Evolutionary conservation across 2,113 vertebrate genomes (phyloP), one percentile per base, ranked within the genome.

Genomic region (Empidonax traillii): DNA sequence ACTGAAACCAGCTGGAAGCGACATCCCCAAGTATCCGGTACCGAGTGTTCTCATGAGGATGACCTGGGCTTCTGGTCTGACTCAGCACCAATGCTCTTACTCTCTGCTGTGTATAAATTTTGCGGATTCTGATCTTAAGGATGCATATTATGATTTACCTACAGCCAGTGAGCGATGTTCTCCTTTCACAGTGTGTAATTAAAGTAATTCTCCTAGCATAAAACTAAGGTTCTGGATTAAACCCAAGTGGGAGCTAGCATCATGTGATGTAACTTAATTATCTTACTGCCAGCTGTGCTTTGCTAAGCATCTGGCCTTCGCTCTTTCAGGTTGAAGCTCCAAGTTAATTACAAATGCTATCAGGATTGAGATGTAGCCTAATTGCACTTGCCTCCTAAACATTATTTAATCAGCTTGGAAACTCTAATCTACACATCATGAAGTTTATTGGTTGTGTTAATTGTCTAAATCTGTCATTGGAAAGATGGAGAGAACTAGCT

Each of bases 371-470:
- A 52, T 66, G 56, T 63, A 86, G 72, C 31, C 41, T 90, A 81
- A 86, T 78, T 95, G 63, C 20, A 23, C 47, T 84, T 90, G 59
- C 49, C 28, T 93, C 65, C 55, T 73, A 84, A 93, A 59, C 41
- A 78, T 33, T 65, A 51, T 88, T 97, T 91, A 96, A 96, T 71
- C 0, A 0, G 51, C 91, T 94, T 85, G 92, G 56, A 96, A 96
- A 71, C 65, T 65, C 61, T 86, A 74, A 44, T 86, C 78, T 89
- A 55, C 58, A 85, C 58, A 65, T 71, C 53, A 51, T 78, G 41
- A 93, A 85, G 19, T 90, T 91, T 93, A 83, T 66, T 67, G 75
- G 43, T 88, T 52, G 47, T 56, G 75, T 85, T 94, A 95, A 84
- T 90, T 90, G 79, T 39, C 44, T 83, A 80, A 90, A 84, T 61